These are phyloP conservation scores for Gallinago media DNA, from an alignment of 2,113 vertebrate genomes.

Conservation along the genomic window DNA sequence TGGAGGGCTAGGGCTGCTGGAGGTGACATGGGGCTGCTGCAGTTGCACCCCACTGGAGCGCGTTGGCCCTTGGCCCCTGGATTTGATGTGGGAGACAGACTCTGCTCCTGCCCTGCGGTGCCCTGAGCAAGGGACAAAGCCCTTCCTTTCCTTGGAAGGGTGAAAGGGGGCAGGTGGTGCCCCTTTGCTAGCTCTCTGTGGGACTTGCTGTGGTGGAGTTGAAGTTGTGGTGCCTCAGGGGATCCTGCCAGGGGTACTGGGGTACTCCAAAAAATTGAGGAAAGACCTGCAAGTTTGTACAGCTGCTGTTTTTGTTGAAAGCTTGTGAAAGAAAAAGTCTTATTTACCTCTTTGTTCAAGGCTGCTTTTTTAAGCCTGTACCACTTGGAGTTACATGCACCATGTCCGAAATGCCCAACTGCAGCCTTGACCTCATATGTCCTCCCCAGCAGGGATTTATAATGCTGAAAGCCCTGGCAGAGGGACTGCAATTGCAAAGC, in stretches of 20 bases:
- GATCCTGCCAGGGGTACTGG: neutral
- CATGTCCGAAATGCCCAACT: neutral
- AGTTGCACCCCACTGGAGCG: accelerated
- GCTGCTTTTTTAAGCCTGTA: neutral
- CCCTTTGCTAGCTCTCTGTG: neutral
- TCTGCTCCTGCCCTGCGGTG: neutral
- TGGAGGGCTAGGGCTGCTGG: neutral
- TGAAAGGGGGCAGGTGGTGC: accelerated
- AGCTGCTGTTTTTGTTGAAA: neutral
- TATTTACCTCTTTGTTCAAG: neutral
- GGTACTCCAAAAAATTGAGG: neutral
- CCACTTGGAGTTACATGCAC: neutral
- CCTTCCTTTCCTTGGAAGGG: neutral
- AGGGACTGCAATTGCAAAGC: neutral
- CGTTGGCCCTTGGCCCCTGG: neutral
- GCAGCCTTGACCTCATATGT: neutral
- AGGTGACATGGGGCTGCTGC: neutral
- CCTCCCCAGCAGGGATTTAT: neutral
- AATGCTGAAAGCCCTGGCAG: neutral
- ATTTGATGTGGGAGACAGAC: accelerated
- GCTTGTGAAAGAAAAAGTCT: neutral
- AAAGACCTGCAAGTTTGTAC: neutral
- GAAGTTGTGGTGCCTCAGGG: neutral
- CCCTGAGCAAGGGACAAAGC: neutral
- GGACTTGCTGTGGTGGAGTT: neutral